These are phyloP conservation scores for Arctocebus calabarensis DNA, from an alignment of 2,797 vertebrate species.

Conservation along the genomic window DNA sequence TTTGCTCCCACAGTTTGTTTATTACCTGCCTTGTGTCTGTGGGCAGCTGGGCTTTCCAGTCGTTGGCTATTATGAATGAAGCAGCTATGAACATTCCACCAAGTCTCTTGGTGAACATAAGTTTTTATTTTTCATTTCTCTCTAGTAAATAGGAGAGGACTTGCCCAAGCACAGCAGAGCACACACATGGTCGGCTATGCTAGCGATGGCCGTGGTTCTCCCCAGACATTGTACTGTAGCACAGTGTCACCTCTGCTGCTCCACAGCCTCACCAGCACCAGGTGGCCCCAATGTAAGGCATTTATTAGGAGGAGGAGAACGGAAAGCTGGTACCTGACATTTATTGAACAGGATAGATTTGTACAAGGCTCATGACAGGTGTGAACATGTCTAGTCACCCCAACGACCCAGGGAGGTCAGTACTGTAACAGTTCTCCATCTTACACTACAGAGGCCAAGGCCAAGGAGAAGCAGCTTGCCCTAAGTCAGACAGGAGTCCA, in stretches of 20 bases:
- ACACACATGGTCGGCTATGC: accelerated
- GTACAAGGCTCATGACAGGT: not conserved
- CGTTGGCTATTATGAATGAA: not conserved
- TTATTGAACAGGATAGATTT: not conserved
- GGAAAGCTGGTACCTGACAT: not conserved
- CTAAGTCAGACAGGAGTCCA: not conserved
- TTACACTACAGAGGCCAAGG: not conserved
- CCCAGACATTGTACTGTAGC: accelerated
- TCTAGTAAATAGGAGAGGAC: accelerated
- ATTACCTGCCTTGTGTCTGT: not conserved
- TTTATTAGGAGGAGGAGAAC: not conserved
- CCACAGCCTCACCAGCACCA: accelerated
- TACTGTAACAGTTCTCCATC: not conserved
- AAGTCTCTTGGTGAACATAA: not conserved
- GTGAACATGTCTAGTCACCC: accelerated
- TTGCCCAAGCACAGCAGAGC: accelerated
- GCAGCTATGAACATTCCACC: not conserved
- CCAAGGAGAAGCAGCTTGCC: not conserved
- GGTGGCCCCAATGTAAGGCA: not conserved
- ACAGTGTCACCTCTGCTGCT: accelerated
- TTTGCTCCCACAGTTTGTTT: not conserved
- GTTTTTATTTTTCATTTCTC: not conserved
- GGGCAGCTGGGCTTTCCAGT: accelerated
- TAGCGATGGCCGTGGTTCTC: accelerated
- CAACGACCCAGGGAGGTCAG: not conserved